Base-by-base conservation (phyloP, 2,888 invertebrate genomes). In the Prosopocoilus inquinatus region DNA sequence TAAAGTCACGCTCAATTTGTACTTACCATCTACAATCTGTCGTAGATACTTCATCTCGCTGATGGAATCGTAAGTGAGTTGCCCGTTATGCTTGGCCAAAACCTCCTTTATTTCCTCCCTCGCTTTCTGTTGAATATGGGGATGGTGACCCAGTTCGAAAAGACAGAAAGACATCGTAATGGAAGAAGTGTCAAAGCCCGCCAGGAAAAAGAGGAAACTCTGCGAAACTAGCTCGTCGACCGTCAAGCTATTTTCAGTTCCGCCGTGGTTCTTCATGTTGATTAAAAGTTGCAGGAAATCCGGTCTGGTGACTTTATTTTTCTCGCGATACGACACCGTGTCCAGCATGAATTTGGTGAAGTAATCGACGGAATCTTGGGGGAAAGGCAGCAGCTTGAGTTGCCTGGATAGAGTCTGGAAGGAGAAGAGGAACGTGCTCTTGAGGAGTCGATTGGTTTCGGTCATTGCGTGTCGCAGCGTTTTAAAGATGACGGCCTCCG, bases 101-200 rank as follows among this genome's bases (percentile, higher is more conserved):
- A 59, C 39, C 0, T 64, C 32, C 1, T 12, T 53, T 3, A 81
- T 69, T 64, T 82, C 80, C 1, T 69, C 32, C 8, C 79, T 71
- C 2, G 80, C 58, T 58, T 70, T 77, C 0, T 75, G 65, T 55
- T 83, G 82, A 1, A 79, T 57, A 1, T 77, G 69, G 1, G 66
- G 70, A 60, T 80, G 68, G 7, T 54, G 44, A 0, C 83, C 82
- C 38, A 86, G 65, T n/a, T 80, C 79, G 64, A 82, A 81, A 8
- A 81, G 72, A 1, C 80, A 80, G 60, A 82, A 83, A 0, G 82
- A 80, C 20, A 84, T 64, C 9, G 83, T 67, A 0, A 82, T 82
- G 47, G 84, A 81, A 0, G 84, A 82, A 0, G 85, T 85, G 65
- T 85, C 85, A 64, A 81, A 85, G 0, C 84, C 85, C 50, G 83